phyloP scores from a whole-genome alignment of 2,888 invertebrate species.

The Nowickia ferox region DNA sequence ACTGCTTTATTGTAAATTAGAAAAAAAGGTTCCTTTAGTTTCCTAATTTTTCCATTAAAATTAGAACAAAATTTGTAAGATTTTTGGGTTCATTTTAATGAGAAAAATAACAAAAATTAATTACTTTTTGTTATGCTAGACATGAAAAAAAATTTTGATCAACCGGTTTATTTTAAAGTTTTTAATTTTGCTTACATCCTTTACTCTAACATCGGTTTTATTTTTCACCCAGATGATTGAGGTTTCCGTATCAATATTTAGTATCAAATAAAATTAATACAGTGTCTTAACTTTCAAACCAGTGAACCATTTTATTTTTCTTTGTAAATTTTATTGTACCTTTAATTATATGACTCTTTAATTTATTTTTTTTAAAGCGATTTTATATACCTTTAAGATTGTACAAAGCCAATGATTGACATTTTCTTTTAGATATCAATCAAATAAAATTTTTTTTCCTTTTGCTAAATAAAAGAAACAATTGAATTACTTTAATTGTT shows the following conservation, averaged over 20 bases:
- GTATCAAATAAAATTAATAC: neutral
- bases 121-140: slow-evolving; percentile 34
- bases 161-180: slow-evolving; percentile 25
- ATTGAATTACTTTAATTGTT: slow-evolving; percentile 66
- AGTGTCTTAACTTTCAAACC: neutral
- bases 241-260: neutral
- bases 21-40: slow-evolving; percentile 31
- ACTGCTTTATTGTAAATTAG: slow-evolving; percentile 45
- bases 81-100: slow-evolving; percentile 62
- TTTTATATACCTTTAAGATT: neutral
- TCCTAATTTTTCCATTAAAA: slow-evolving; percentile 46
- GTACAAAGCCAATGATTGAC: slow-evolving; percentile 60
- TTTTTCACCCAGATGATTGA: neutral
- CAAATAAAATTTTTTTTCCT: slow-evolving; percentile 23
- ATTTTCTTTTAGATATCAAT: slow-evolving; percentile 61
- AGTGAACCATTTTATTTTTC: slow-evolving; percentile 60
- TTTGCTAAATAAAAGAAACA: slow-evolving; percentile 46
- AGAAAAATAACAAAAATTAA: slow-evolving; percentile 65
- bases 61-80: slow-evolving; percentile 55
- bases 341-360: slow-evolving; percentile 48
- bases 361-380: slow-evolving; percentile 8
- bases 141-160: neutral
- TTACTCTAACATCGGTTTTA: neutral
- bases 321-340: slow-evolving; percentile 6
- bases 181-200: neutral